Conservation (phyloP, 1,140 invertebrate species). For the Drosophila saltans region DNA sequence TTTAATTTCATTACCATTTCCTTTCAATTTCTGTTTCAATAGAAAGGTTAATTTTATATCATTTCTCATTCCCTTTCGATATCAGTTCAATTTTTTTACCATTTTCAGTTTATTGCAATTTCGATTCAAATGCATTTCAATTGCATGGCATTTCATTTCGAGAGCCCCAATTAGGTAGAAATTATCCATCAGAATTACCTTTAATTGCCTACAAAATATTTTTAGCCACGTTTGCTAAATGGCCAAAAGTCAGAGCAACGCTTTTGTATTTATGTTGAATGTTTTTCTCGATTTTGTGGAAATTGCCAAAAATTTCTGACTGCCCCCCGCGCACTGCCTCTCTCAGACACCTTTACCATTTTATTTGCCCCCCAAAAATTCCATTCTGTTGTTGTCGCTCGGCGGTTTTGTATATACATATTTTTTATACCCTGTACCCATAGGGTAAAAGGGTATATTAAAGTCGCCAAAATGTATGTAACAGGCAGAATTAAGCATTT, state of each 20-base stretch:
- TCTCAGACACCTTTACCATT: not conserved
- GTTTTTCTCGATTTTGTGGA: constrained; percentile 24
- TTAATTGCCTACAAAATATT: constrained; percentile 17
- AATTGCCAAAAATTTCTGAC: constrained; percentile 39
- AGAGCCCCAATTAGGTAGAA: not conserved
- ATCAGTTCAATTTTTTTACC: not conserved
- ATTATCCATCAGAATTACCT: constrained; percentile 26
- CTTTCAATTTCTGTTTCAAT: not conserved
- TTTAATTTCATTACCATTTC: not conserved
- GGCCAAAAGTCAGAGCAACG: constrained; percentile 22
- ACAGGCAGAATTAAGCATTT: too few species aligned
- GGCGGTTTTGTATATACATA: constrained; percentile 50
- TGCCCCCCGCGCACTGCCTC: not conserved
- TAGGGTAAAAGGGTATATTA: too few species aligned
- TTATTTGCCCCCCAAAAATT: not conserved
- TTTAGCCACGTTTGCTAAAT: constrained; percentile 11
- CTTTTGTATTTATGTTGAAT: not conserved
- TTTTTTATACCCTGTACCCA: too few species aligned
- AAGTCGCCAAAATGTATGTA: too few species aligned
- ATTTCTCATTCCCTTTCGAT: too few species aligned
- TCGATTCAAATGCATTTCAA: too few species aligned
- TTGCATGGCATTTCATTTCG: not conserved
- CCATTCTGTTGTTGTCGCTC: constrained; percentile 34
- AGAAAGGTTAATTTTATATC: not conserved
- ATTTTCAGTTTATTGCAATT: too few species aligned